These are phyloP conservation scores for Neodiprion fabricii DNA, from an alignment of 1,140 invertebrate genomes.

Conservation along the genomic window DNA sequence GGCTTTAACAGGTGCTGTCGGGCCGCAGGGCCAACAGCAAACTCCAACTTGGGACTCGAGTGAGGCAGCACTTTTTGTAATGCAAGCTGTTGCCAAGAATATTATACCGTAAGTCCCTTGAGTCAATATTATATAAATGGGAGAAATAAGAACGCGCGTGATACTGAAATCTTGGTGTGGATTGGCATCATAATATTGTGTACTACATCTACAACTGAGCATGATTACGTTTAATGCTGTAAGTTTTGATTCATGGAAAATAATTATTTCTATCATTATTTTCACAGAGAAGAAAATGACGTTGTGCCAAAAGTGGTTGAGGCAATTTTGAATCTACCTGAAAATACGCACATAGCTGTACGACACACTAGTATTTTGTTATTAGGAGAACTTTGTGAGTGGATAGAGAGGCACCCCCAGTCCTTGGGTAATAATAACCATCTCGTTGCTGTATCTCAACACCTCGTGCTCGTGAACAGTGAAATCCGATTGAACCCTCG, in stretches of 20 bases:
- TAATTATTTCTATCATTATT: constrained; percentile 22
- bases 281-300: constrained; percentile 85
- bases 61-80: constrained; percentile 95
- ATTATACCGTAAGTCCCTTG: constrained; percentile 85
- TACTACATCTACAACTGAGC: background rate
- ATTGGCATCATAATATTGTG: background rate
- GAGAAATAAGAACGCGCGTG: background rate
- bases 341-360: constrained; percentile 86
- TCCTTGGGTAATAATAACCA: constrained; percentile 66
- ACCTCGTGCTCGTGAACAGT: too few species aligned
- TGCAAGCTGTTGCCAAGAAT: constrained; percentile 95
- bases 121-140: background rate
- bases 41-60: constrained; percentile 86
- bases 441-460: constrained; percentile 10
- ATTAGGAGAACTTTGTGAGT: constrained; percentile 92
- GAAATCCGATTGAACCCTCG: too few species aligned
- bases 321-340: constrained; percentile 85
- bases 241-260: background rate
- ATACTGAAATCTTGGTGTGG: background rate
- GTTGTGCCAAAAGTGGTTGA: constrained; percentile 93
- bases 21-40: constrained; percentile 55
- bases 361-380: constrained; percentile 87
- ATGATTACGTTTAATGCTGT: too few species aligned
- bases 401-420: constrained; percentile 89
- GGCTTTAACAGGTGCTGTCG: constrained; percentile 59